Evolutionary conservation across 1,140 invertebrate genomes (phyloP), one percentile per base, ranked within the genome.

Genomic region (Zophobas morio): DNA sequence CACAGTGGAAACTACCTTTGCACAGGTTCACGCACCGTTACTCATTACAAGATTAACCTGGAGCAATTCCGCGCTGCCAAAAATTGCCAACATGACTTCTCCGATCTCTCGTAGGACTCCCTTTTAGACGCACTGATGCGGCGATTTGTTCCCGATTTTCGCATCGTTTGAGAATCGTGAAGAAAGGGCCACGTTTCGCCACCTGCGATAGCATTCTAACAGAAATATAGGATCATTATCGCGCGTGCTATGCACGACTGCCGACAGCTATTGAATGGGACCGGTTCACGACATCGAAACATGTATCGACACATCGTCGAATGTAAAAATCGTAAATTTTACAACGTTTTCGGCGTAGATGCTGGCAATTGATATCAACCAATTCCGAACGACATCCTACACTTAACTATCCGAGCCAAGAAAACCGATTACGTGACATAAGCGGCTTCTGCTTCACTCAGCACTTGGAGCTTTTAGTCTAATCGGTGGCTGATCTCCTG

Each of bases 61-160:
- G 49, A 51, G 20, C 49, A 51, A n/a, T 51, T 20, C 49, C 20
- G 6, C n/a, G n/a, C 60, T 66, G 60, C 42, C n/a, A 66, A 66
- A 66, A 66, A 42, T 37, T 51, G n/a, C 49, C n/a, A 51, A 20
- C 49, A 63, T n/a, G 39, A 40, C n/a, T 66, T 42, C 33, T 66
- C 39, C 39, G 39, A 4, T 40, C 1, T 39, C 34, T 36, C 33
- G 34, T 57, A 1, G 32, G 20, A 33, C 34, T 57, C 35, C 33
- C 39, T 42, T 20, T 66, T 46, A 40, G 6, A 32, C 33, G 60
- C 49, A 20, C 2, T 51, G 60, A 40, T 66, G 60, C 37, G 60
- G 60, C 42, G 60, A 66, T 66, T 66, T 66, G 60, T 66, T n/a
- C 37, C n/a, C 60, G 60, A 66, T 66, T 66, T 66, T 66, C 60